Evolutionary conservation across 2,797 vertebrate species (phyloP).

Genomic region (Steatocranus sp.): DNA sequence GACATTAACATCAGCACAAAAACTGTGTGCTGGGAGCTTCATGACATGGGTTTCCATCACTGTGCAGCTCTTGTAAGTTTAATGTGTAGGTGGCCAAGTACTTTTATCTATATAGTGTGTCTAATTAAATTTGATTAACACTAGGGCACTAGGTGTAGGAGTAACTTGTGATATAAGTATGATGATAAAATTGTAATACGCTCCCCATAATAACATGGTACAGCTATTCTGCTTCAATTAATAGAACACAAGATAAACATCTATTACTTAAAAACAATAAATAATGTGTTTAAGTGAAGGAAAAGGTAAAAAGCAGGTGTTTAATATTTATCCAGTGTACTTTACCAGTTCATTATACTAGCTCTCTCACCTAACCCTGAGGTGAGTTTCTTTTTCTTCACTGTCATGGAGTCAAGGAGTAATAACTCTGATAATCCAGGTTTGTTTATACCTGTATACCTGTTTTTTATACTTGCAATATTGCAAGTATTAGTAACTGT

Average conservation of each 20-base stretch:
- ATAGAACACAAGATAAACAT: neutral
- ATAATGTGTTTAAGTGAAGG: neutral
- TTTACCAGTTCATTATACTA: accelerated
- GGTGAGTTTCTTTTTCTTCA: neutral
- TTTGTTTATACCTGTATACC: neutral
- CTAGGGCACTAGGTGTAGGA: neutral
- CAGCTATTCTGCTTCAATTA: neutral
- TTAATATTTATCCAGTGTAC: neutral
- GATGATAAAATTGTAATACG: neutral
- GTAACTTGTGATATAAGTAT: neutral
- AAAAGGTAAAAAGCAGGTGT: neutral
- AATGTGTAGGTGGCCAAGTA: neutral
- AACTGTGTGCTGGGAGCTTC: neutral
- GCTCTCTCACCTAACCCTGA: neutral
- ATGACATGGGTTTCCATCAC: neutral
- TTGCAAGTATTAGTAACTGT: neutral
- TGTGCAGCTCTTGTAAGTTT: neutral
- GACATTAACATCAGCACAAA: neutral
- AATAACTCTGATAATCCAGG: neutral
- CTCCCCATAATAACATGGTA: neutral
- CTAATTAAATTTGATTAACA: neutral
- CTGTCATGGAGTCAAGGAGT: neutral
- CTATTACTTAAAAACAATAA: neutral
- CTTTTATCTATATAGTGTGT: neutral
- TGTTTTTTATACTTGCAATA: neutral